A percentile compares a stretch with the other conserved stretches of the same genome.
These are phyloP conservation scores for Homarus gammarus DNA, from an alignment of 2,888 invertebrate species.

Conservation along the genomic window DNA sequence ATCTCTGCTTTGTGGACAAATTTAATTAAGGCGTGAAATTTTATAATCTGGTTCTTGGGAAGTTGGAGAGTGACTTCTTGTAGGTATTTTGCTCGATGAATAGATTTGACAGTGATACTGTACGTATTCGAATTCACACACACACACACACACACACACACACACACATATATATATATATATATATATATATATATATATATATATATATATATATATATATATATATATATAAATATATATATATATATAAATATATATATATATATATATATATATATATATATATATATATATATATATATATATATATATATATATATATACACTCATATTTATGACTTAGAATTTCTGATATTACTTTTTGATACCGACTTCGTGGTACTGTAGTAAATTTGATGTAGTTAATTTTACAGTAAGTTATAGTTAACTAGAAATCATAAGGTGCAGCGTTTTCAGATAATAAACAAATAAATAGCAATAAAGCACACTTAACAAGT, in stretches of 20 bases:
- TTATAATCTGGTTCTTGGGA: too few species aligned
- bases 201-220: background rate
- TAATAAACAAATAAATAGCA: too few species aligned
- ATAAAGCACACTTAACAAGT: too few species aligned
- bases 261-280: background rate
- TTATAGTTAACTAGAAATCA: background rate
- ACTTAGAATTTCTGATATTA: background rate
- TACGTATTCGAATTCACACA: background rate
- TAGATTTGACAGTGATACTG: background rate
- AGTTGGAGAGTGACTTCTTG: too few species aligned
- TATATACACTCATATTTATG: slow-evolving; percentile 20
- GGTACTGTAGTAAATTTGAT: background rate
- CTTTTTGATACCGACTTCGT: background rate
- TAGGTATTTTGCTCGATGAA: too few species aligned
- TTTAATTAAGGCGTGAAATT: too few species aligned
- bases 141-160: slow-evolving; percentile 17
- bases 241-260: background rate
- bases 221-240: background rate
- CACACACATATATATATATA: background rate
- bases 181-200: background rate
- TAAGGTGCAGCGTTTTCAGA: background rate
- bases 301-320: slow-evolving; percentile 27
- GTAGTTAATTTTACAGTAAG: background rate
- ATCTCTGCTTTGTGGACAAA: too few species aligned
- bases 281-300: background rate